Evolutionary conservation across 1,140 invertebrate genomes (phyloP).

Genomic region (Vollenhovia emeryi): DNA sequence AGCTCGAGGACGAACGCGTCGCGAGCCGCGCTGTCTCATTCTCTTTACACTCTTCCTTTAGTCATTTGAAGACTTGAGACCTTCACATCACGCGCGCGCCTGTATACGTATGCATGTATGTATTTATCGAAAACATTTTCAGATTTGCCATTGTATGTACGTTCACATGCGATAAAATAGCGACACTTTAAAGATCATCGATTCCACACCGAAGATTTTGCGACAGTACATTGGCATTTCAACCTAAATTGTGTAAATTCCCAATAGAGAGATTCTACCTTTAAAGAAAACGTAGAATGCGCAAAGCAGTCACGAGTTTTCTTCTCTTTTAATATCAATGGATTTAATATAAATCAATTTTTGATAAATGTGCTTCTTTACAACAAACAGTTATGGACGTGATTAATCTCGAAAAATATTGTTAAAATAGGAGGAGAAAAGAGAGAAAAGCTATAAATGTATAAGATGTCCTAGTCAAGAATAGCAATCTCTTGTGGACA

Average conservation of each 20-base stretch:
- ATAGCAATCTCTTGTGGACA: too few relatives aligned
- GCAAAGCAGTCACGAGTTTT: not conserved
- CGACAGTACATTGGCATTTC: constrained; percentile 71
- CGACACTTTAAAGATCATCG: constrained; percentile 40
- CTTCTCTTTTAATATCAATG: not conserved
- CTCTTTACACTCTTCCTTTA: constrained; percentile 64
- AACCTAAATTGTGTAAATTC: constrained; percentile 16
- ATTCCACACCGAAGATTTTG: constrained; percentile 38
- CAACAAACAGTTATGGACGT: too few relatives aligned
- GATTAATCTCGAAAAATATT: too few relatives aligned
- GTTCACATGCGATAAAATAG: not conserved
- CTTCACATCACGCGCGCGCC: not conserved
- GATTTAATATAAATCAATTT: not conserved
- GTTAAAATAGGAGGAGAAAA: too few relatives aligned
- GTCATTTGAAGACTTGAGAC: constrained; percentile 55
- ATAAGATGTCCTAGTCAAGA: too few relatives aligned
- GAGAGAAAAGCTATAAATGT: too few relatives aligned
- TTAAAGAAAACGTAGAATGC: constrained; percentile 3
- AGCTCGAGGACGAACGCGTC: constrained; percentile 74
- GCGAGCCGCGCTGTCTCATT: constrained; percentile 78
- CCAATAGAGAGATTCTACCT: constrained; percentile 37
- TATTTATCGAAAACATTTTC: not conserved
- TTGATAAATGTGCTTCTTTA: too few relatives aligned
- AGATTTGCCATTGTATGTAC: not conserved
- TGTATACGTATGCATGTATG: too few relatives aligned